A percentile compares a stretch with the other conserved stretches of the same genome.
Conservation (phyloP, 1,140 invertebrate species). For the Drosophila nikananu region DNA sequence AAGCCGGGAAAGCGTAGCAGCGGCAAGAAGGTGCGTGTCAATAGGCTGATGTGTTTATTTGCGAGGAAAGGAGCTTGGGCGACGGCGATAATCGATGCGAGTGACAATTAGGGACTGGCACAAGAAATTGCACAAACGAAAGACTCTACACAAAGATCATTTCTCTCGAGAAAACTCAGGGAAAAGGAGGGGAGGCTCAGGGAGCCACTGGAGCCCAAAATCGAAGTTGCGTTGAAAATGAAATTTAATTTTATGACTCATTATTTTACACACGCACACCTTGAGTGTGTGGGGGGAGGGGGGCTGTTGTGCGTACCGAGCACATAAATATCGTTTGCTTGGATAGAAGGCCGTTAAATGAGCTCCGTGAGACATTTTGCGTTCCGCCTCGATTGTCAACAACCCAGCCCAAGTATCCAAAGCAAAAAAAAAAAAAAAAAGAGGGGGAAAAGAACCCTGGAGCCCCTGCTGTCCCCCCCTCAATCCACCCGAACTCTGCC, state of each 20-base stretch:
- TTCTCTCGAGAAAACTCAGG: not conserved
- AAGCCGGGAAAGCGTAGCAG: no score
- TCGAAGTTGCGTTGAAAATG: conserved; percentile 46
- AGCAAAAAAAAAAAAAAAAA: not conserved
- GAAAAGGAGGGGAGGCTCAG: not conserved
- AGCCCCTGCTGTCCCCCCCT: not conserved
- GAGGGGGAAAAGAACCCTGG: not conserved
- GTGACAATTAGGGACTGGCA: conserved; percentile 59
- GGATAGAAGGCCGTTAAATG: conserved; percentile 62
- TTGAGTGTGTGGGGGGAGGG: not conserved
- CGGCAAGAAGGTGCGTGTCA: conserved; percentile 55
- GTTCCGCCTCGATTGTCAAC: conserved; percentile 47
- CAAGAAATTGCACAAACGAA: not conserved
- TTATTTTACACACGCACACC: conserved; percentile 60
- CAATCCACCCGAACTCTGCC: not conserved
- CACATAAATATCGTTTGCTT: conserved; percentile 52
- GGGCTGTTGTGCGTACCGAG: not conserved
- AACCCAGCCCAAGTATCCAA: conserved; percentile 9
- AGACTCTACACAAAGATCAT: conserved; percentile 16
- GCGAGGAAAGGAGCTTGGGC: conserved; percentile 32
- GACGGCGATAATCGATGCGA: conserved; percentile 63
- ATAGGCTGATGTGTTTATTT: conserved; percentile 77
- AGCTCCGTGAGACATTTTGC: conserved; percentile 66
- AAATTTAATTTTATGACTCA: conserved; percentile 80
- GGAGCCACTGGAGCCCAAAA: conserved; percentile 9